phyloP scores from a whole-genome alignment of 1,140 invertebrate genomes.

The Reticulitermes speratus region DNA sequence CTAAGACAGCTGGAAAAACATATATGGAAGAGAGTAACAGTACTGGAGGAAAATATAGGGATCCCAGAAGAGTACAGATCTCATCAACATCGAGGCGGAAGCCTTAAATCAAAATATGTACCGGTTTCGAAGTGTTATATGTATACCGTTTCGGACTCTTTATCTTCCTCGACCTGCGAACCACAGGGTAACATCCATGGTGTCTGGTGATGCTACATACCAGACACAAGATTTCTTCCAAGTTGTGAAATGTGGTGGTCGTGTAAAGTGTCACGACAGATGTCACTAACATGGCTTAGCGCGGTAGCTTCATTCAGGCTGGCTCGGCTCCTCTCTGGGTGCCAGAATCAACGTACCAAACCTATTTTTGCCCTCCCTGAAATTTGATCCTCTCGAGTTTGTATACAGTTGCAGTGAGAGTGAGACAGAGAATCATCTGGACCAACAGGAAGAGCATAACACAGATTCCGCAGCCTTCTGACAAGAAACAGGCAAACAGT shows the following conservation, averaged over 20 bases:
- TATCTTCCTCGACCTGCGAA: not conserved
- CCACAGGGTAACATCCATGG: not conserved
- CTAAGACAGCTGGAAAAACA: too few species aligned
- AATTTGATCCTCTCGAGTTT: not conserved
- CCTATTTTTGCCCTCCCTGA: not conserved
- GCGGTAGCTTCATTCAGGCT: not conserved
- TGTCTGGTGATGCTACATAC: not conserved
- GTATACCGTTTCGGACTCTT: not conserved
- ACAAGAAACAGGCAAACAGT: not conserved
- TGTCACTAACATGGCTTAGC: not conserved
- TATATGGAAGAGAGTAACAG: too few species aligned
- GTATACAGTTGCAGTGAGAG: not conserved
- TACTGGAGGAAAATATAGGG: too few species aligned
- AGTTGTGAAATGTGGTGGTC: not conserved
- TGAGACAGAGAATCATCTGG: not conserved
- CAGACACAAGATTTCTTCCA: not conserved
- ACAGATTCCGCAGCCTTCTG: not conserved
- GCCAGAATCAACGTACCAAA: not conserved
- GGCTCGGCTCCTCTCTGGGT: not conserved
- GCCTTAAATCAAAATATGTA: too few species aligned
- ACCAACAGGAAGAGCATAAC: not conserved
- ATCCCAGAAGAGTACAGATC: too few species aligned
- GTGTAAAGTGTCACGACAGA: constrained; percentile 8
- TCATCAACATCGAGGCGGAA: too few species aligned
- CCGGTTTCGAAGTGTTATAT: too few species aligned